phyloP scores from a whole-genome alignment of 2,797 vertebrate genomes.

The Catamblyrhynchus diadema region DNA sequence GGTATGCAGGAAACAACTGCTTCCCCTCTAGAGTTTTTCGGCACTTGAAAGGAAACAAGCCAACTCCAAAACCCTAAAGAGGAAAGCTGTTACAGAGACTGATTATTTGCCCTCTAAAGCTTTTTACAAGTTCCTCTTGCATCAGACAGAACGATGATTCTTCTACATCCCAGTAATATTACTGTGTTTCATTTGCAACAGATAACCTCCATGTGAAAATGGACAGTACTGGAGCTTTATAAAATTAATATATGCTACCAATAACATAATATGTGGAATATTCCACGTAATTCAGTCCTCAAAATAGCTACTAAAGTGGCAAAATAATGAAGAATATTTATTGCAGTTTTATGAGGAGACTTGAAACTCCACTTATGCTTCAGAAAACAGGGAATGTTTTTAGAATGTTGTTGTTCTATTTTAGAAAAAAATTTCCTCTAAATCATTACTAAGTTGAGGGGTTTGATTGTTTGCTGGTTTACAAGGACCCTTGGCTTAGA shows the following conservation, averaged over 20 bases:
- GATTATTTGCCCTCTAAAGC: slow-evolving; percentile 20
- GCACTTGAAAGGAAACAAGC: slow-evolving; percentile 37
- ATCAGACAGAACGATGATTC: neutral
- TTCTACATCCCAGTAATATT: neutral
- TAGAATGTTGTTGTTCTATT: neutral
- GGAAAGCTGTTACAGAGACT: slow-evolving; percentile 60
- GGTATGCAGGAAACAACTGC: slow-evolving; percentile 75
- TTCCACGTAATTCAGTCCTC: neutral
- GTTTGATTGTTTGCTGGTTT: neutral
- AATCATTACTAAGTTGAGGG: neutral
- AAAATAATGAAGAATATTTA: neutral
- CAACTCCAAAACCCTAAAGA: slow-evolving; percentile 54
- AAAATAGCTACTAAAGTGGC: neutral
- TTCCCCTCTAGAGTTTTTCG: slow-evolving; percentile 71
- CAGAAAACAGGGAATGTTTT: neutral
- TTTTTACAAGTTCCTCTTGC: slow-evolving; percentile 17
- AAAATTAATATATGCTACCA: neutral
- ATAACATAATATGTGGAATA: neutral
- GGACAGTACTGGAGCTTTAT: neutral
- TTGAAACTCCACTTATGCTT: neutral
- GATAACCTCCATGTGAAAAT: neutral
- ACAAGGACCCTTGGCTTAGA: neutral
- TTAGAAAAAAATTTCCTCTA: neutral
- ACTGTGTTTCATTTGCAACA: neutral
- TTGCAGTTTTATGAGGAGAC: neutral